Conservation (phyloP, 2,797 vertebrate species). For the Epinephelus awoara region DNA sequence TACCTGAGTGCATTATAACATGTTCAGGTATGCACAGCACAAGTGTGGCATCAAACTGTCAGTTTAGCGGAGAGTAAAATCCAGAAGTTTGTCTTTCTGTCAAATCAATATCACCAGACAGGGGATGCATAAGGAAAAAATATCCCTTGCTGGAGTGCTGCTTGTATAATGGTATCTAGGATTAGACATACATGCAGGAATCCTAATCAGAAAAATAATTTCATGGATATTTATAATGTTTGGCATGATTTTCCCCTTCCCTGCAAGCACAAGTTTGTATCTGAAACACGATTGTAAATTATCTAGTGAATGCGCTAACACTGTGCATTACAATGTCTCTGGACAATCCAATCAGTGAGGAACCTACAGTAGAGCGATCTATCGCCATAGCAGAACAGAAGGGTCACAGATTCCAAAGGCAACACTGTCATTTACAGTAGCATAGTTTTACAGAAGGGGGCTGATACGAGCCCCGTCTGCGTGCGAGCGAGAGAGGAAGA, state of each 20-base stretch:
- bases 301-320: not conserved
- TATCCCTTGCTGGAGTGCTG: not conserved
- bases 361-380: not conserved
- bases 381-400: not conserved
- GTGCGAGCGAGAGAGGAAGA: constrained; percentile 67
- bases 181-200: constrained; percentile 18
- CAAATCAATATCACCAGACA: constrained; percentile 23
- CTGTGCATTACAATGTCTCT: not conserved
- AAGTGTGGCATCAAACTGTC: constrained; percentile 39
- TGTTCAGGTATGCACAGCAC: constrained; percentile 49
- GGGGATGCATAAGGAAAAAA: not conserved
- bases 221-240: constrained; percentile 29
- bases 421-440: constrained; percentile 58
- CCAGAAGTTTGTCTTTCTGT: constrained; percentile 32
- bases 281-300: not conserved
- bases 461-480: constrained; percentile 54
- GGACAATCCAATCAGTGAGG: constrained; percentile 18
- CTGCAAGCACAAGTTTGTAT: not conserved
- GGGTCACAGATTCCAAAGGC: constrained; percentile 39
- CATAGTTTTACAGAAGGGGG: constrained; percentile 50
- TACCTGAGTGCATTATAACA: constrained; percentile 65
- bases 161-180: not conserved
- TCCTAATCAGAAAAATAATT: constrained; percentile 43
- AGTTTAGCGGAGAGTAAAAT: constrained; percentile 30
- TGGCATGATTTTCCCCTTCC: not conserved